Evolutionary conservation across 2,888 invertebrate species (phyloP), one percentile per base, ranked within the genome.

Genomic region (Portevinia maculata): DNA sequence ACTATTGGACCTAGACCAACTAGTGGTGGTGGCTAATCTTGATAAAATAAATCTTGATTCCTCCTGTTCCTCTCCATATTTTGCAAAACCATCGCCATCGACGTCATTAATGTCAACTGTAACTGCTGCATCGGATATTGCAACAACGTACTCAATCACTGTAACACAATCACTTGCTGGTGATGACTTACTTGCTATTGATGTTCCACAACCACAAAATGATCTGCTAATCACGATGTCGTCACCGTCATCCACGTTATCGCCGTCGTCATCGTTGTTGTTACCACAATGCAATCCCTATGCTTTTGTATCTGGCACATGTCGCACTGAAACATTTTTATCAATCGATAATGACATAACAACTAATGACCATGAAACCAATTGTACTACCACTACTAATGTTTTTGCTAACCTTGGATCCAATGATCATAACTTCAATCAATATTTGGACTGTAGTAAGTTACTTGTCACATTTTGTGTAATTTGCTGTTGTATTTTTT

Each of bases 1-100:
- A 90, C 90, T 92, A 89, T 90, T 92, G 91, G 92, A 92, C 88
- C 89, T 92, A 89, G 92, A 92, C 89, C 92, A 92, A 89, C 90
- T 92, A 89, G 91, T 91, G 90, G 88, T 89, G 89, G 88, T 90
- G 90, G 89, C 89, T 89, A 90, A 90, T 89, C 88, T 90, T 89
- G 90, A 90, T 90, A 90, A 90, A 89, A 89, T 90, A 90, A 90
- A 89, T 89, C 88, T 89, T 90, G 90, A 90, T 90, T 90, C 90
- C 89, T 89, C 88, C 88, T 89, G 88, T 88, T 89, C 88, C 87
- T 86, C 87, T 86, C 85, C 86, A 86, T 87, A 86, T 86, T 79
- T 85, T 75, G 81, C 84, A 81, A 64, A 84, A 67, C 53, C 79
- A 52, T 74, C 71, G 55, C 41, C 78, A 44, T 59, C 81, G 48